These are phyloP conservation scores for Strigamia crassipes DNA, from an alignment of 2,888 invertebrate species.

Conservation along the genomic window DNA sequence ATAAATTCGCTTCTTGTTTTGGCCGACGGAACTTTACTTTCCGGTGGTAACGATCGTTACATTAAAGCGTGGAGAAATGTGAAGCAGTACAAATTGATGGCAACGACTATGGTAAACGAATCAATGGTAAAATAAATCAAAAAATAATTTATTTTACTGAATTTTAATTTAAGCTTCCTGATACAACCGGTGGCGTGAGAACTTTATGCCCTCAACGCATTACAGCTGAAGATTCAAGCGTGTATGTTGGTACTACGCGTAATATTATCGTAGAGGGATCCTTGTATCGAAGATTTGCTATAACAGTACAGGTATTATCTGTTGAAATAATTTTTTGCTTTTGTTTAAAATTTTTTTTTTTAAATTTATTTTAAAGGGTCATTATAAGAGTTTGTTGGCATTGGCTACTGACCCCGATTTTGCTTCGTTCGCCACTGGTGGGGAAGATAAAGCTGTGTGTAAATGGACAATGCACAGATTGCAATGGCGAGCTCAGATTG, in stretches of 20 bases:
- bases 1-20: constrained; percentile 85
- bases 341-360: background rate
- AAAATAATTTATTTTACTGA: background rate
- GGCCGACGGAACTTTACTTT: constrained; percentile 85
- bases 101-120: constrained; percentile 76
- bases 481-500: constrained; percentile 76
- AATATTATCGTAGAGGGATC: constrained; percentile 91
- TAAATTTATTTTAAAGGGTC: constrained; percentile 71
- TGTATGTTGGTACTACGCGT: constrained; percentile 87
- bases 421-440: constrained; percentile 88
- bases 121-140: background rate
- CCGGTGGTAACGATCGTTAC: constrained; percentile 86
- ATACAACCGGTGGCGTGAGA: constrained; percentile 83
- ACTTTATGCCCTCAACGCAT: constrained; percentile 87
- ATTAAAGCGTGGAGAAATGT: constrained; percentile 91
- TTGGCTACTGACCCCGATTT: constrained; percentile 87
- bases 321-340: background rate
- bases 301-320: constrained; percentile 49
- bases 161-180: constrained; percentile 70
- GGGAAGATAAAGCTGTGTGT: constrained; percentile 86
- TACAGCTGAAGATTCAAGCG: constrained; percentile 84
- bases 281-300: constrained; percentile 80
- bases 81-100: constrained; percentile 86
- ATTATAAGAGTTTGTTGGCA: constrained; percentile 84
- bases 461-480: constrained; percentile 88